Base-by-base conservation (phyloP, 1,140 invertebrate genomes). In the Parapsyche elsis region DNA sequence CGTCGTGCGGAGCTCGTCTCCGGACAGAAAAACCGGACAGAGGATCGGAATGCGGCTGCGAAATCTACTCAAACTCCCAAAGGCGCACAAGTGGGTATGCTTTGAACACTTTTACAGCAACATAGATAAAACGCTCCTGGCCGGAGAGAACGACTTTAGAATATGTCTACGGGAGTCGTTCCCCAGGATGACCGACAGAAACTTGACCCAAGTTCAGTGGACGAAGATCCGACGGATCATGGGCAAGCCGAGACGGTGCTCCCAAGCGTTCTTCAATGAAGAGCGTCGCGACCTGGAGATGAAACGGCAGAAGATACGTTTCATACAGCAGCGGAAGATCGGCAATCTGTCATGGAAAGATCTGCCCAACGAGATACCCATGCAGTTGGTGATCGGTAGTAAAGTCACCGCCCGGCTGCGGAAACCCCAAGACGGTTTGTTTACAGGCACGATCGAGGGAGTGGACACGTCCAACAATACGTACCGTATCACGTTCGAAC, bases 91-190 rank as follows among this genome's bases (percentile, higher is more conserved):
- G 90, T 99, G 97, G 97, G 97, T 99, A 0, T 99, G 97, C 86
- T 99, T 97, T 88, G 98, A 99, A 87, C 99, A 97, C 94, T 99
- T 99, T 89, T 99, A 99, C 87, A 99, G 97, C 84, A 99, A 98
- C 86, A 95, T 99, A 84, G 98, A 99, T 87, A 96, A 95, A 85
- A 94, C 96, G 67, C 89, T 99, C 9, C 99, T 99, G 89, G 92
- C 96, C 83, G 96, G 96, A 70, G 96, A 99, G 85, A 99, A 99
- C 90, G 98, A 99, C 89, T 99, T 99, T 86, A 94, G 95, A 88
- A 94, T 97, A 67, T 98, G 97, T 86, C 88, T 99, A 16, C 94
- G 94, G 86, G 98, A 99, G 87, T 94, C 95, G 5, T 99, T 99
- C 90, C 98, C 98, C 7, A 94, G 96, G 85, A 88, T 99, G 49